Conservation (phyloP, 2,888 invertebrate species). For the Tridacna crocea region DNA sequence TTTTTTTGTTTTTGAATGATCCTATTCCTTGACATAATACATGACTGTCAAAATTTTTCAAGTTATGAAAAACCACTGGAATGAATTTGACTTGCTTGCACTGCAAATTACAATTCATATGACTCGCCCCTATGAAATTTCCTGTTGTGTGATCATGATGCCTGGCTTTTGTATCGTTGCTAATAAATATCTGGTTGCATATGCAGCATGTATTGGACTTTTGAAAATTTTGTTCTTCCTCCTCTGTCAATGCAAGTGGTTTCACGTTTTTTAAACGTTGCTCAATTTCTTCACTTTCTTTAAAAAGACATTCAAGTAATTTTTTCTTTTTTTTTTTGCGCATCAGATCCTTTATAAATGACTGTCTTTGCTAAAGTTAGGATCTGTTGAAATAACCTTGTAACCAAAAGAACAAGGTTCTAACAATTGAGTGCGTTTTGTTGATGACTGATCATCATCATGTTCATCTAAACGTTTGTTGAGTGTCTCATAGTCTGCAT, state of each 20-base stretch:
- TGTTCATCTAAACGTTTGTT: conserved; percentile 35
- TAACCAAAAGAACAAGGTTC: conserved; percentile 20
- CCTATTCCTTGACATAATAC: conserved; percentile 20
- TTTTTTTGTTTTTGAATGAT: conserved; percentile 25
- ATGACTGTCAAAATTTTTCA: conserved; percentile 41
- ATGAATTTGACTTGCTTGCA: conserved; percentile 29
- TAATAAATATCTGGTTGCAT: not conserved
- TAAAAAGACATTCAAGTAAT: conserved; percentile 14
- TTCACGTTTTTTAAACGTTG: conserved; percentile 20
- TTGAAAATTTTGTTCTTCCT: conserved; percentile 45
- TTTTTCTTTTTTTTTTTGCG: conserved; percentile 9
- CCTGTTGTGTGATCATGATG: conserved; percentile 41
- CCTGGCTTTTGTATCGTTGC: conserved; percentile 3
- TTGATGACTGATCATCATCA: not conserved
- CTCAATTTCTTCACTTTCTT: conserved; percentile 38
- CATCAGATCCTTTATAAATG: conserved; percentile 14
- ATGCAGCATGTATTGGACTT: not conserved
- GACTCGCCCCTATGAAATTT: conserved; percentile 31
- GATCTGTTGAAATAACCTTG: conserved; percentile 16
- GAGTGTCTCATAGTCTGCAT: conserved; percentile 55
- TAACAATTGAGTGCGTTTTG: conserved; percentile 28
- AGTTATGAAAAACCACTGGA: conserved; percentile 40
- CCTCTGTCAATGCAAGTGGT: conserved; percentile 14
- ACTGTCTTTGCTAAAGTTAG: conserved; percentile 26
- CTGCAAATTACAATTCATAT: conserved; percentile 32